These are phyloP conservation scores for Tupiocoris notatus DNA, from an alignment of 2,888 invertebrate species.

Conservation along the genomic window DNA sequence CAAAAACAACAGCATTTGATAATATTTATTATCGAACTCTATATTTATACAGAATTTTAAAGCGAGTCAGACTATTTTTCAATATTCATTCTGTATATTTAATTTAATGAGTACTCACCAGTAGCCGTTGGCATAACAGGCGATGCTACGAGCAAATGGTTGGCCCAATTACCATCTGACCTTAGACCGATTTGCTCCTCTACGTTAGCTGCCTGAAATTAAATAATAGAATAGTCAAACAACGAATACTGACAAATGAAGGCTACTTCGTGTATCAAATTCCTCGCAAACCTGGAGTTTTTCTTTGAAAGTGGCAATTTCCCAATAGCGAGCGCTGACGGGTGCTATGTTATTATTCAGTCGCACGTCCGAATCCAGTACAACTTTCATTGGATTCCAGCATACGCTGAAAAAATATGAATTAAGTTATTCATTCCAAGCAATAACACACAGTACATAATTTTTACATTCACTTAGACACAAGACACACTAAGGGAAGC, in stretches of 20 bases:
- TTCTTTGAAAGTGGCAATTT: slow-evolving; percentile 44
- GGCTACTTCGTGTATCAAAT: too few relatives aligned
- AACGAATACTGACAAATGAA: neutral
- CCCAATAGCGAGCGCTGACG: slow-evolving; percentile 44
- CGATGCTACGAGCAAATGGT: slow-evolving; percentile 47
- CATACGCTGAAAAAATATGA: slow-evolving; percentile 44
- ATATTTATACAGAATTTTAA: too few relatives aligned
- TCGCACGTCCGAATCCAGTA: slow-evolving; percentile 45
- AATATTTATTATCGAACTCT: too few relatives aligned
- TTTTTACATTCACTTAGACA: too few relatives aligned
- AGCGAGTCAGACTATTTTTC: too few relatives aligned
- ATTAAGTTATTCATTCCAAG: too few relatives aligned
- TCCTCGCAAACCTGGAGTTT: slow-evolving; percentile 45
- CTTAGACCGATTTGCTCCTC: slow-evolving; percentile 43
- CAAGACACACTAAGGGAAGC: too few relatives aligned
- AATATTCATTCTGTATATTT: neutral
- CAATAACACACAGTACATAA: too few relatives aligned
- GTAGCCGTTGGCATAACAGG: slow-evolving; percentile 50
- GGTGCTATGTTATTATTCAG: slow-evolving; percentile 33
- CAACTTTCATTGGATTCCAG: slow-evolving; percentile 47
- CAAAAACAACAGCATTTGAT: neutral
- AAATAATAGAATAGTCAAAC: neutral
- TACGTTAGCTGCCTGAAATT: slow-evolving; percentile 16
- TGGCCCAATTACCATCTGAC: slow-evolving; percentile 49
- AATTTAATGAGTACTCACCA: slow-evolving; percentile 37